phyloP scores from a whole-genome alignment of 2,888 invertebrate species.

The Luperina nickerlii region DNA sequence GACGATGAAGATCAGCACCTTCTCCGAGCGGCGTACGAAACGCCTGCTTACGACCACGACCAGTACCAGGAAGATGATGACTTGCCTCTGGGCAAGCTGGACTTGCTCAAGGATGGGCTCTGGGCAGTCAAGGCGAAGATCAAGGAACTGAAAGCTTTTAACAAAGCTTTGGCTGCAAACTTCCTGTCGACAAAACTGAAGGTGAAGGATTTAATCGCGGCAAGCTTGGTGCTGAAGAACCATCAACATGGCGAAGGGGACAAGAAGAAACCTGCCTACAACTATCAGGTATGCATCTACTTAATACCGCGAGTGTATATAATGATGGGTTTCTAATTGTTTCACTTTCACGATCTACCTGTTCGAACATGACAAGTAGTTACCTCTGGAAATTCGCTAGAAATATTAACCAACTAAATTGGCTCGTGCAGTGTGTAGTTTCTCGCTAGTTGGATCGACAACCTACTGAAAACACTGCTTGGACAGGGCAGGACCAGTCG shows the following conservation, averaged over 20 bases:
- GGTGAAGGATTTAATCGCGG: constrained; percentile 80
- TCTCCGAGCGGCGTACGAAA: constrained; percentile 84
- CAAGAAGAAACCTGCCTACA: constrained; percentile 78
- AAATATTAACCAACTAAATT: not conserved
- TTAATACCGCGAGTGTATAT: not conserved
- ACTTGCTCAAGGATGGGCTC: constrained; percentile 83
- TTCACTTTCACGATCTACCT: not conserved
- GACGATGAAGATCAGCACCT: constrained; percentile 84
- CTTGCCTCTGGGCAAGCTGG: constrained; percentile 78
- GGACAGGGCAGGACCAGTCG: not conserved
- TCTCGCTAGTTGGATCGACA: not conserved
- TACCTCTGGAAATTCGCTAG: not conserved
- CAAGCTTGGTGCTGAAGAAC: constrained; percentile 75
- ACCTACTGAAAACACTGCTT: not conserved
- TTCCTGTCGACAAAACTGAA: constrained; percentile 82
- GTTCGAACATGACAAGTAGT: not conserved
- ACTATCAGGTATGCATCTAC: constrained; percentile 72
- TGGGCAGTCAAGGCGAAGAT: constrained; percentile 85
- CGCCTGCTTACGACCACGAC: constrained; percentile 80
- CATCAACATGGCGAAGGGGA: constrained; percentile 75
- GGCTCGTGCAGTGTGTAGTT: not conserved
- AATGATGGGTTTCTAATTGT: not conserved
- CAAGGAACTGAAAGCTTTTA: constrained; percentile 83
- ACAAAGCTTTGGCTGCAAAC: constrained; percentile 84
- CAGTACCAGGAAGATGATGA: constrained; percentile 77